phyloP scores from a whole-genome alignment of 2,888 invertebrate genomes.

The Nipponacmea schrenckii region DNA sequence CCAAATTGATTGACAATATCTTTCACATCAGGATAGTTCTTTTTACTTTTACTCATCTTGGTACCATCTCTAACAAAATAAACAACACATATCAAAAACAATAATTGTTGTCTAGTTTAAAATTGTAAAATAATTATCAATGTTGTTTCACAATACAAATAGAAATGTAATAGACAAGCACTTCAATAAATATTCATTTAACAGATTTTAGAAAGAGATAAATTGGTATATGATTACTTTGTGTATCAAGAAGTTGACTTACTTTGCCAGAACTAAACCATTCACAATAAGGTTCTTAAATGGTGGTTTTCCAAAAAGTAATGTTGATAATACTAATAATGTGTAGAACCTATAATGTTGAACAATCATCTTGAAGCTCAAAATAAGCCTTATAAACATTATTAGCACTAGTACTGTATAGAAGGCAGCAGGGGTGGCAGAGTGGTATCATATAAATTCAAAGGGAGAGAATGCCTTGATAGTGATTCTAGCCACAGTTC shows the following conservation, averaged over 20 bases:
- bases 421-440: too few relatives aligned
- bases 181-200: too few relatives aligned
- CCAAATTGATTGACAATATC: constrained; percentile 89
- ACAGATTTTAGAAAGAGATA: too few relatives aligned
- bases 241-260: too few relatives aligned
- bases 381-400: too few relatives aligned
- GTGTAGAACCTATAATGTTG: constrained; percentile 82
- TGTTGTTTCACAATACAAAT: background rate
- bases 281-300: constrained; percentile 98
- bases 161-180: background rate
- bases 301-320: constrained; percentile 93
- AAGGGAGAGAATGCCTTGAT: too few relatives aligned
- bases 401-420: too few relatives aligned
- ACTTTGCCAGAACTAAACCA: constrained; percentile 89
- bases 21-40: constrained; percentile 98
- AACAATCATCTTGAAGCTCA: too few relatives aligned
- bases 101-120: background rate
- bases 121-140: background rate
- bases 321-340: constrained; percentile 94
- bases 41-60: constrained; percentile 99
- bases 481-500: too few relatives aligned
- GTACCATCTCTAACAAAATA: constrained; percentile 82
- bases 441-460: too few relatives aligned
- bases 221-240: too few relatives aligned
- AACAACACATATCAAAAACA: background rate